A percentile compares a stretch with the other conserved stretches of the same genome.
Evolutionary conservation across 2,888 invertebrate species (phyloP).

Genomic region (Watsonalla cultraria): DNA sequence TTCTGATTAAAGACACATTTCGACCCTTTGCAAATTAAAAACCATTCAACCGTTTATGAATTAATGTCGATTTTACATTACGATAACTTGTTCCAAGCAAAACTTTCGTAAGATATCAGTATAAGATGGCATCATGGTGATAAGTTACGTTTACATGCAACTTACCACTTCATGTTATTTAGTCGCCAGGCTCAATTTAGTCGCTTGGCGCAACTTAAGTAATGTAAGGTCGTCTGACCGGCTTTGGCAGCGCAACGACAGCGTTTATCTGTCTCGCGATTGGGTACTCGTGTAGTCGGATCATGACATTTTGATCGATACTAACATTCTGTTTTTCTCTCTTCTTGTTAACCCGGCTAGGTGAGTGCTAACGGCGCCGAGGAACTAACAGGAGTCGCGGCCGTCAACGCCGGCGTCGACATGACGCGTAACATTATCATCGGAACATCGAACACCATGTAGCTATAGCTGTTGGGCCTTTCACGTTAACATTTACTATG

Average conservation of each 20-base stretch:
- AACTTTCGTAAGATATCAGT: background rate
- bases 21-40: conserved; percentile 7
- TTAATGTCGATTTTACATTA: background rate
- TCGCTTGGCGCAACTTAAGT: background rate
- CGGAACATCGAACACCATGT: conserved; percentile 77
- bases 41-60: background rate
- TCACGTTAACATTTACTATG: conserved; percentile 77
- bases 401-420: conserved; percentile 51
- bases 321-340: conserved; percentile 85
- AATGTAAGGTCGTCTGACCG: conserved; percentile 2
- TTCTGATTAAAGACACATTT: conserved; percentile 20
- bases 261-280: conserved; percentile 53
- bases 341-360: conserved; percentile 87
- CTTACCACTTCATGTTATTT: no score
- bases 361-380: conserved; percentile 87
- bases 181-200: background rate
- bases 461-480: conserved; percentile 77
- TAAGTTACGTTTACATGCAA: no score
- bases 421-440: conserved; percentile 70
- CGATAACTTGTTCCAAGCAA: background rate
- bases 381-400: conserved; percentile 72
- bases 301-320: conserved; percentile 77
- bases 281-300: conserved; percentile 69
- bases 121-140: background rate
- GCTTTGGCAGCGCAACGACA: conserved; percentile 45